phyloP scores from a whole-genome alignment of 2,113 vertebrate species.

The Mobula birostris region DNA sequence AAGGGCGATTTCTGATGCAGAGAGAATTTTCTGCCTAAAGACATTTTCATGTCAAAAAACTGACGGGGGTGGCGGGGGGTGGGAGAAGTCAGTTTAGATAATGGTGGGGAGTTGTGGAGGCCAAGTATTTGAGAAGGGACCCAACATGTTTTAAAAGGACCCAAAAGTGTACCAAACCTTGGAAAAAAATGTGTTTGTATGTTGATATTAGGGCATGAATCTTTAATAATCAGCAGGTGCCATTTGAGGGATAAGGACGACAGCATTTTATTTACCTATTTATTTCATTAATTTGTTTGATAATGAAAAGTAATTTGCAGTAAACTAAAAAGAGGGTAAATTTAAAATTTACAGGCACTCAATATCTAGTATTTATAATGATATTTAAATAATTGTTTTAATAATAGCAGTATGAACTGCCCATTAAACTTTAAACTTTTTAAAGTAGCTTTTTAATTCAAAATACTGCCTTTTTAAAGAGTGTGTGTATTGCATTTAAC shows the following conservation, averaged over 20 bases:
- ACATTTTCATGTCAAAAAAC: no score
- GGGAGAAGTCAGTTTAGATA: no score
- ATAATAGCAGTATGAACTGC: background rate
- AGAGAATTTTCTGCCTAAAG: background rate
- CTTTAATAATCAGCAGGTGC: background rate
- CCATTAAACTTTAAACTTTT: background rate
- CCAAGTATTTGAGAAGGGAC: background rate
- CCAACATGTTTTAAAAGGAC: background rate
- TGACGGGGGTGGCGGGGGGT: background rate
- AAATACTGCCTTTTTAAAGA: background rate
- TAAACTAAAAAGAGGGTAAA: background rate
- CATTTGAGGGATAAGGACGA: background rate
- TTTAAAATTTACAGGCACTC: background rate
- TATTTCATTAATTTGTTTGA: background rate
- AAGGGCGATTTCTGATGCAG: background rate
- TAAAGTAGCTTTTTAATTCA: slow-evolving; percentile 6
- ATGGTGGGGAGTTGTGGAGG: background rate
- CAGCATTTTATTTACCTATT: background rate
- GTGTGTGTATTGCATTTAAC: slow-evolving; percentile 7
- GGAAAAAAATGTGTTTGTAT: background rate
- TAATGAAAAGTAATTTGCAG: background rate
- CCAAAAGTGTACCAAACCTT: background rate
- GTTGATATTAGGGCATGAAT: background rate
- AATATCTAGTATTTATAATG: background rate
- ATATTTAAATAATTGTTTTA: background rate